These are phyloP conservation scores for Mugil cephalus DNA, from an alignment of 2,113 vertebrate species.

Conservation along the genomic window DNA sequence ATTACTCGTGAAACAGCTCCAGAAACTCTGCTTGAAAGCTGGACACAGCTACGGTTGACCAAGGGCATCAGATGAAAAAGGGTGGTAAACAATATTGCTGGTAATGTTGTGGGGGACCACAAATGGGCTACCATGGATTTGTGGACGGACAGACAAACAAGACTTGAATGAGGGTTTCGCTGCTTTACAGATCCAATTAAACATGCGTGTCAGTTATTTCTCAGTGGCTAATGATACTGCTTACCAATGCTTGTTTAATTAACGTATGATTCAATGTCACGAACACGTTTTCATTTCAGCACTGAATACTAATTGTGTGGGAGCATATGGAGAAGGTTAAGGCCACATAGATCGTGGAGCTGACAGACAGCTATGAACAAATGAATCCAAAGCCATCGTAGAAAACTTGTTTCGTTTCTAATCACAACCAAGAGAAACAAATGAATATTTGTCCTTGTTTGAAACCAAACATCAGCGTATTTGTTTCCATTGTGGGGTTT, in stretches of 20 bases:
- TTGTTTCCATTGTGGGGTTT: slow-evolving; percentile 19
- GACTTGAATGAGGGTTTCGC: slow-evolving; percentile 5
- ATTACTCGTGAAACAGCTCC: slow-evolving; percentile 49
- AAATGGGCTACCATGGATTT: slow-evolving; percentile 10
- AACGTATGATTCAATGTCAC: slow-evolving; percentile 68
- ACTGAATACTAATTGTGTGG: slow-evolving; percentile 61
- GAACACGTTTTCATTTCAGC: slow-evolving; percentile 46
- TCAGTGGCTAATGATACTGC: slow-evolving; percentile 48
- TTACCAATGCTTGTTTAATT: slow-evolving; percentile 59
- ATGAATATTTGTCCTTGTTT: slow-evolving; percentile 21
- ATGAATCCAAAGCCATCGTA: slow-evolving; percentile 21
- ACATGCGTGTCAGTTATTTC: slow-evolving; percentile 40
- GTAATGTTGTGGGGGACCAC: slow-evolving; percentile 16
- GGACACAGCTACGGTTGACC: slow-evolving; percentile 20
- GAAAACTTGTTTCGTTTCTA: slow-evolving; percentile 35
- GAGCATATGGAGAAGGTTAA: slow-evolving; percentile 55
- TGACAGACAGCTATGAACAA: slow-evolving; percentile 34
- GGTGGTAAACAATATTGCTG: slow-evolving; percentile 31
- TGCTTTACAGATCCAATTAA: slow-evolving; percentile 28
- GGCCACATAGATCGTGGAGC: slow-evolving; percentile 40
- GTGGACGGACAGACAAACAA: slow-evolving; percentile 10
- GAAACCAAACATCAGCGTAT: slow-evolving; percentile 26
- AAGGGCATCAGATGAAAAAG: slow-evolving; percentile 41
- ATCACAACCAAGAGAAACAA: slow-evolving; percentile 7
- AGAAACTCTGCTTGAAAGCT: slow-evolving; percentile 44